Base-by-base conservation (phyloP, 1,140 invertebrate genomes). In the Pectinophora gossypiella region DNA sequence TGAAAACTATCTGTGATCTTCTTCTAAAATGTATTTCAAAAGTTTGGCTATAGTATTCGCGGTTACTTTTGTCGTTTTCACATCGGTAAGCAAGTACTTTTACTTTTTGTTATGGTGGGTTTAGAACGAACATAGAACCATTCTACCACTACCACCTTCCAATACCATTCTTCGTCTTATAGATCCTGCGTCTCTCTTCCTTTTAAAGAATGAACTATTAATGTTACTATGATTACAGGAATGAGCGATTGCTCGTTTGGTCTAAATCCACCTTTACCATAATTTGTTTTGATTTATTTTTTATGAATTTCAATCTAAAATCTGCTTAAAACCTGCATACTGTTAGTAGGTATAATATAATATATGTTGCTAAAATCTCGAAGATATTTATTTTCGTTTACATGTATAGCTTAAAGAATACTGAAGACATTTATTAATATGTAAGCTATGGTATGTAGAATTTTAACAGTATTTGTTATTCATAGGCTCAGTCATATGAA, bases 401-500 rank as follows among this genome's bases (percentile, higher is more conserved):
- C 5, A 5, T 27, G 5, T 27, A 6, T 5, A 27, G 12, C 12
- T 6, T 6, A 27, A 27, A 27, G 23, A 6, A 27, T 27, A 27
- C 5, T 27, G 23, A 27, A 27, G 23, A 27, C 5, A n/a, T n/a
- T n/a, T n/a, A n/a, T n/a, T n/a, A n/a, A n/a, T n/a, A n/a, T n/a
- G n/a, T n/a, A n/a, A n/a, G n/a, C n/a, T n/a, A n/a, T n/a, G n/a
- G n/a, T n/a, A n/a, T n/a, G n/a, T 2, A 3, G 27, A 12, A 32
- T 32, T 3, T 1, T 32, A 40, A 16, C 10, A 2, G 16, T 40
- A 7, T 3, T 2, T 7, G n/a, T 40, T 10, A 7, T 40, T 7
- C 16, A 27, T 48, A 93, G 92, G 90, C 88, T 21, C 92, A 94
- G 68, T 91, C 90, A 16, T 96, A 95, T 79, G 95, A 96, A 72